phyloP scores from a whole-genome alignment of 2,113 vertebrate genomes.

The Podarcis raffonei region DNA sequence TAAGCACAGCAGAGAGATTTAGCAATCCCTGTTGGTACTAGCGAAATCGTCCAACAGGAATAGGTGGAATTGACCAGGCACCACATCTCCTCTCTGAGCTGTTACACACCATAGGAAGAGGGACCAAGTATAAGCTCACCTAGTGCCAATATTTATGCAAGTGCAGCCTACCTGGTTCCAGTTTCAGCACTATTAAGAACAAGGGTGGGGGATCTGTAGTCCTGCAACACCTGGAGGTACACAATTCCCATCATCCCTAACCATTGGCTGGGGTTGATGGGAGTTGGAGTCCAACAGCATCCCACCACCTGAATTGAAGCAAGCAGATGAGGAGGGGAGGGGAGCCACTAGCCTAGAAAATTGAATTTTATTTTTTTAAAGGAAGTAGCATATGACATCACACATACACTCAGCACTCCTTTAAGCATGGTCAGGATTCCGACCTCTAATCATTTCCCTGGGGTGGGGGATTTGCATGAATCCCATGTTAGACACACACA shows the following conservation, averaged over 20 bases:
- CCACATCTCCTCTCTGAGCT: neutral
- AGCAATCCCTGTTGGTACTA: neutral
- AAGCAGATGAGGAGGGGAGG: no score
- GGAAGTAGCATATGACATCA: neutral
- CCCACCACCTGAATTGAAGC: neutral
- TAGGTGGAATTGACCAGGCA: neutral
- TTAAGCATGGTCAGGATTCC: neutral
- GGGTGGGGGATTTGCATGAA: neutral
- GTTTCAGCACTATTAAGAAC: neutral
- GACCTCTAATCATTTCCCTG: neutral
- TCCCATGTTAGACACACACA: neutral
- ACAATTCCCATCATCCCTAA: neutral
- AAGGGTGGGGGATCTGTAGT: neutral
- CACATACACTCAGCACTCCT: neutral
- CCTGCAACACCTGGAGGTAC: no score
- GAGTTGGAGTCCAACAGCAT: neutral
- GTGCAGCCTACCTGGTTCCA: neutral
- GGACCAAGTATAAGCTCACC: no score
- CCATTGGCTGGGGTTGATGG: neutral
- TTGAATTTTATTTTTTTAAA: neutral
- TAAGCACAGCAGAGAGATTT: neutral
- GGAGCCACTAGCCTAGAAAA: neutral
- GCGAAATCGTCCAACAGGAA: neutral
- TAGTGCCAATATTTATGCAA: neutral
- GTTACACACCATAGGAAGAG: neutral